These are phyloP conservation scores for Stenodema calcarata DNA, from an alignment of 2,888 invertebrate genomes.

Conservation along the genomic window DNA sequence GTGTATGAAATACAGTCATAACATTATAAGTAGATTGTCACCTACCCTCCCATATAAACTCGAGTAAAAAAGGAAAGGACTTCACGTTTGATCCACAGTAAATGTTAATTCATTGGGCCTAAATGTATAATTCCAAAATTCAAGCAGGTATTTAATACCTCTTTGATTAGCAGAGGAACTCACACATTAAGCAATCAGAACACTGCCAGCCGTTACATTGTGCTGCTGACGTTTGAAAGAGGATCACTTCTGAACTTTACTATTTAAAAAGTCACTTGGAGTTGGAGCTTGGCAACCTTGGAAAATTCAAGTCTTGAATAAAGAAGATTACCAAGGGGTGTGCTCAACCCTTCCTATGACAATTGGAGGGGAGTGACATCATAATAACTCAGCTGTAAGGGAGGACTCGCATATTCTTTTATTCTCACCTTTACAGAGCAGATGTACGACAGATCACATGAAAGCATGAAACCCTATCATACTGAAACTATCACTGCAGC, in stretches of 20 bases:
- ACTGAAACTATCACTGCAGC: not conserved
- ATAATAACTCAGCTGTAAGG: conserved; percentile 2
- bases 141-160: too few relatives aligned
- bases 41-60: too few relatives aligned
- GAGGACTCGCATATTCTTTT: not conserved
- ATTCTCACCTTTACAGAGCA: conserved; percentile 11
- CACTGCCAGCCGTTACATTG: not conserved
- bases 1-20: too few relatives aligned
- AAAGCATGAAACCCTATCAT: not conserved
- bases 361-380: conserved; percentile 21
- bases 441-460: not conserved
- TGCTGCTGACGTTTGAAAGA: not conserved
- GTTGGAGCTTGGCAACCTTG: not conserved
- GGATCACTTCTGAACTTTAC: conserved; percentile 15
- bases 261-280: conserved; percentile 7
- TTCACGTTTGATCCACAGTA: too few relatives aligned
- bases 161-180: too few relatives aligned
- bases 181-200: not conserved
- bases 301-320: conserved; percentile 11
- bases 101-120: too few relatives aligned
- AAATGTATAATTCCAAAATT: too few relatives aligned
- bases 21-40: too few relatives aligned
- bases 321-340: conserved; percentile 29
- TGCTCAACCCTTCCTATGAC: not conserved
- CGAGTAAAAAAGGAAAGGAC: too few relatives aligned